A percentile compares a stretch with the other conserved stretches of the same genome.
Conservation (phyloP, 2,797 vertebrate genomes). For the Borostomias antarcticus region DNA sequence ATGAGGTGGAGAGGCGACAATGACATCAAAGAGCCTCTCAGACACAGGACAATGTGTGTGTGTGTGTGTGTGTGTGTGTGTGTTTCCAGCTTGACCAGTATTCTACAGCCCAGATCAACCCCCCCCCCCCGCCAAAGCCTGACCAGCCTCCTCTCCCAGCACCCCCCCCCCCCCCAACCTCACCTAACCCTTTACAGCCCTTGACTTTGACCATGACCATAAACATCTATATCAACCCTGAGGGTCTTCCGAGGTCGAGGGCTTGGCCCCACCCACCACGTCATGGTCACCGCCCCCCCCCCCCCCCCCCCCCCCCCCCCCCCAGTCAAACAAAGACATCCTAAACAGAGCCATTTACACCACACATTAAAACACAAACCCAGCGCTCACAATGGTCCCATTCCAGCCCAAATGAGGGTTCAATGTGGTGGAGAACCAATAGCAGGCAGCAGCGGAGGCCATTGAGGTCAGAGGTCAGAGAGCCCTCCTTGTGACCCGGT, state of each 20-base stretch:
- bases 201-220: conserved; percentile 49
- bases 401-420: conserved; percentile 47
- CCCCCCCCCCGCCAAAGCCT: no score
- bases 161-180: no score
- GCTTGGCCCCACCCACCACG: conserved; percentile 31
- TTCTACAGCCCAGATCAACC: no score
- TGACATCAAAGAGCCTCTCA: conserved; percentile 50
- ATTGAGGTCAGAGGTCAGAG: conserved; percentile 30
- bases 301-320: no score
- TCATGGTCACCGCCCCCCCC: conserved; percentile 30
- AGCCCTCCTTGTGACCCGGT: conserved; percentile 45
- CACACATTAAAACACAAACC: conserved; percentile 14
- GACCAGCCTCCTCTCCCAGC: no score
- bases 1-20: conserved; percentile 47
- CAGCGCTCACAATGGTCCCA: conserved; percentile 34
- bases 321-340: background rate
- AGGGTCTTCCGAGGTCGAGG: conserved; percentile 33
- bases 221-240: conserved; percentile 36
- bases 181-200: background rate
- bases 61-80: conserved; percentile 7
- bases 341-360: background rate
- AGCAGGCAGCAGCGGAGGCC: conserved; percentile 43
- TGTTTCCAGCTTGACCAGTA: background rate
- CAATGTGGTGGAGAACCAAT: conserved; percentile 42
- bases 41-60: conserved; percentile 18